These are phyloP conservation scores for Sipunculus nudus DNA, from an alignment of 2,888 invertebrate genomes.

Conservation along the genomic window DNA sequence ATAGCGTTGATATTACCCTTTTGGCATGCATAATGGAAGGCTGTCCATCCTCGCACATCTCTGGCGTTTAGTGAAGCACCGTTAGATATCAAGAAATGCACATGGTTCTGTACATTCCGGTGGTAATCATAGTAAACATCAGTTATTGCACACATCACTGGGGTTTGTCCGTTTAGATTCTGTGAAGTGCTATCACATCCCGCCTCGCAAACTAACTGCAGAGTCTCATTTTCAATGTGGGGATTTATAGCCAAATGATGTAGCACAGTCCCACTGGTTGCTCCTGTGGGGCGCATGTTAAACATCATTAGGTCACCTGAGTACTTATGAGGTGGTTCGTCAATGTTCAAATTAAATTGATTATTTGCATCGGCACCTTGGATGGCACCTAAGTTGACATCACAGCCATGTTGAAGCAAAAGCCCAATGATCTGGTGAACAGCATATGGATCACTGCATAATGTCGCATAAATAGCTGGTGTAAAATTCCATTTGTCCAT, in stretches of 20 bases:
- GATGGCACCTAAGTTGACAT: constrained; percentile 28
- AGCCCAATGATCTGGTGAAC: constrained; percentile 15
- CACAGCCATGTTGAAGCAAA: constrained; percentile 20
- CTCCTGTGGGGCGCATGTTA: too few relatives aligned
- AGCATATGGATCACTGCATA: constrained; percentile 16
- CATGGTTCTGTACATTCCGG: constrained; percentile 22
- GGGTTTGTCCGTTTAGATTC: constrained; percentile 28
- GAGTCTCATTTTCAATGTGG: constrained; percentile 70
- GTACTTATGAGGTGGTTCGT: too few relatives aligned
- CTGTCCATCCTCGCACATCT: constrained; percentile 25
- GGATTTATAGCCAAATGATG: constrained; percentile 67
- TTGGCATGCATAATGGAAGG: constrained; percentile 28
- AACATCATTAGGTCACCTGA: too few relatives aligned
- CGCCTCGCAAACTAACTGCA: constrained; percentile 80
- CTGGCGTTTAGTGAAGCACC: constrained; percentile 8
- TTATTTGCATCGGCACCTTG: constrained; percentile 7
- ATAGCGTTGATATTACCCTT: constrained; percentile 26
- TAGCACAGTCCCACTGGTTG: constrained; percentile 28
- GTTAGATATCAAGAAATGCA: constrained; percentile 15
- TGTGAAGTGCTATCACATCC: constrained; percentile 75
- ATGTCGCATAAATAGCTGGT: constrained; percentile 80
- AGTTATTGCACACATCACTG: constrained; percentile 24
- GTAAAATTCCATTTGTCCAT: constrained; percentile 80
- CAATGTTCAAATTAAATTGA: too few relatives aligned
- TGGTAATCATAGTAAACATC: constrained; percentile 35